These are phyloP conservation scores for Gorsachius magnificus DNA, from an alignment of 2,797 vertebrate species.

Conservation along the genomic window DNA sequence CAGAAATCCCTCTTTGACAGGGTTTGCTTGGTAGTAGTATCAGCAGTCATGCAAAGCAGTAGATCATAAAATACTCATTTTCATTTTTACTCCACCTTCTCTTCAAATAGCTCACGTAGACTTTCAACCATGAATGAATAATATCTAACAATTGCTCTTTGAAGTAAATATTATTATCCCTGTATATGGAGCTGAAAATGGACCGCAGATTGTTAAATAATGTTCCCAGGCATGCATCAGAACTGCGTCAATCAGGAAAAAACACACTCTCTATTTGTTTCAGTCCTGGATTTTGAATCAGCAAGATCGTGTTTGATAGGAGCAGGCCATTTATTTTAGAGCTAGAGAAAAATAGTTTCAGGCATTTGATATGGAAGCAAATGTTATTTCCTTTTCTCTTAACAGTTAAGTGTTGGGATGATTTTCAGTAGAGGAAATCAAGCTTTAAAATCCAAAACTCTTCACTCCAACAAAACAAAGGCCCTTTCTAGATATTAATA, in stretches of 20 bases:
- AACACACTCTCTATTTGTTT: background rate
- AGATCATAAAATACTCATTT: conserved; percentile 38
- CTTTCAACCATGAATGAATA: conserved; percentile 25
- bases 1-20: background rate
- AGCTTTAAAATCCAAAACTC: background rate
- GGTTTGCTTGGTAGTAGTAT: background rate
- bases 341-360: background rate
- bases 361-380: background rate
- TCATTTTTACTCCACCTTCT: conserved; percentile 44
- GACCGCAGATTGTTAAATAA: background rate
- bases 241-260: background rate
- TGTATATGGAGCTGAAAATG: background rate
- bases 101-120: background rate
- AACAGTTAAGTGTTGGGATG: background rate
- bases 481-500: background rate
- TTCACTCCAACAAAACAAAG: background rate
- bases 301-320: background rate
- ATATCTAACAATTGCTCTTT: conserved; percentile 14
- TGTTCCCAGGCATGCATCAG: background rate
- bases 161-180: conserved; percentile 7
- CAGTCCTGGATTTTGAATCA: background rate
- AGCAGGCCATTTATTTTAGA: background rate
- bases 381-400: background rate
- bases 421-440: background rate
- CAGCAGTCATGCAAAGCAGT: conserved; percentile 27